Percentiles rank a stretch among this genome's conserved stretches.
Conservation (phyloP, 1,140 invertebrate genomes). For the Anoplophora glabripennis region DNA sequence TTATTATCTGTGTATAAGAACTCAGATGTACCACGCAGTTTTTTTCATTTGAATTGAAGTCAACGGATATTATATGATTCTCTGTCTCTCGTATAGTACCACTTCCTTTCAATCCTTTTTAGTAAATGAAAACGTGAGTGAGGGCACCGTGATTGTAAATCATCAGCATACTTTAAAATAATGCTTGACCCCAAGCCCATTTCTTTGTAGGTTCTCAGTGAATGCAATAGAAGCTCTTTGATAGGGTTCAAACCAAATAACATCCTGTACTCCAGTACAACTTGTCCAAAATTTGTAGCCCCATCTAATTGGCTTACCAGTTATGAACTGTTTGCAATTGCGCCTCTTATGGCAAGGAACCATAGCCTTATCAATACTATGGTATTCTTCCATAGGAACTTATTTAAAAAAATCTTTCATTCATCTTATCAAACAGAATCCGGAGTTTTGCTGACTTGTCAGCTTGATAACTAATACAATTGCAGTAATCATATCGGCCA, state of each 20-base stretch:
- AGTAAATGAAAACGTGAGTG: conserved; percentile 17
- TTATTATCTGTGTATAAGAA: conserved; percentile 7
- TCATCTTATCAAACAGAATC: conserved; percentile 13
- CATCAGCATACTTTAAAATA: conserved; percentile 30
- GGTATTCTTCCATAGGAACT: conserved; percentile 25
- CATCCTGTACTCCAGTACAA: conserved; percentile 17
- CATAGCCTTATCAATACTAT: conserved; percentile 37
- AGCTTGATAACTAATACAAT: no score
- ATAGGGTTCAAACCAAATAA: conserved; percentile 27
- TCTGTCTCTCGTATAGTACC: conserved; percentile 25
- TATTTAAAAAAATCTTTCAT: conserved; percentile 29
- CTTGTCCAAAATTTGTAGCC: conserved; percentile 32
- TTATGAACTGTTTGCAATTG: conserved; percentile 35
- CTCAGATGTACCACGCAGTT: conserved; percentile 9
- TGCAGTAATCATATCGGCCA: no score
- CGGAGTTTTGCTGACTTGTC: neutral
- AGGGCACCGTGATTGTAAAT: conserved; percentile 2
- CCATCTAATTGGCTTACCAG: conserved; percentile 28
- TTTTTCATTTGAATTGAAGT: conserved; percentile 20
- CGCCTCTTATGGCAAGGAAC: conserved; percentile 34
- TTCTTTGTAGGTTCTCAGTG: neutral
- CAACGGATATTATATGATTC: neutral
- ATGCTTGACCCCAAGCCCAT: conserved; percentile 25
- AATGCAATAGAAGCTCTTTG: conserved; percentile 21
- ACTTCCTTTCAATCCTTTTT: conserved; percentile 21